Base-by-base conservation (phyloP, 2,113 vertebrate species). In the Tachysurus vachellii region DNA sequence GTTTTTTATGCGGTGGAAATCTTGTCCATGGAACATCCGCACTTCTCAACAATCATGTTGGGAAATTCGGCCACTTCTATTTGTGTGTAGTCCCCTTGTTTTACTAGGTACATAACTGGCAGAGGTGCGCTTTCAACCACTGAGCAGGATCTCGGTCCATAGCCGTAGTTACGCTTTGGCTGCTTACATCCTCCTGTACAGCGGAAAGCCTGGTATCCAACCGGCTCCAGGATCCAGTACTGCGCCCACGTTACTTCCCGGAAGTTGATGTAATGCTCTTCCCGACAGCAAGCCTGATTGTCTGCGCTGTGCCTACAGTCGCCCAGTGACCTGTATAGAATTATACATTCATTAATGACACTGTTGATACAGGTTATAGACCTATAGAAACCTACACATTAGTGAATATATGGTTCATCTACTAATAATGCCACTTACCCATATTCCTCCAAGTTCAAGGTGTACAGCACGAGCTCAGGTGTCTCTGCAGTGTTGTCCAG, bases 51-150 rank as follows among this genome's bases (percentile, higher is more conserved):
- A 0, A 96, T 73, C 95, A 96, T 96, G 82, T 93, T 93, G 5
- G 96, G 95, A 54, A 96, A 94, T 77, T 96, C 95, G 0, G 95
- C 94, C 28, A 94, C 95, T 85, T 96, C 93, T 0, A 96, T 94
- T 85, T 95, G 94, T 0, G 96, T 96, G 91, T 90, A 93, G 86
- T 96, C 95, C 44, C 94, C 96, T 79, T 93, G 94, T 88, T 90
- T 93, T 90, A 94, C 86, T 1, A 96, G 94, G 90, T 96, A 96
- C 91, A 96, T 95, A 80, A 96, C 53, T 31, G 96, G 96, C 44
- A 96, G 92, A 0, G 96, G 90, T 9, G 94, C 92, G 85, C 91
- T 96, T 14, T 93, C 93, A 0, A 87, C 87, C 13, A 64, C 93
- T 0, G 93, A 91, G 0, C 96, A 96, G 47, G 88, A 73, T 56